phyloP scores from a whole-genome alignment of 2,888 invertebrate species.

The Unio delphinus region DNA sequence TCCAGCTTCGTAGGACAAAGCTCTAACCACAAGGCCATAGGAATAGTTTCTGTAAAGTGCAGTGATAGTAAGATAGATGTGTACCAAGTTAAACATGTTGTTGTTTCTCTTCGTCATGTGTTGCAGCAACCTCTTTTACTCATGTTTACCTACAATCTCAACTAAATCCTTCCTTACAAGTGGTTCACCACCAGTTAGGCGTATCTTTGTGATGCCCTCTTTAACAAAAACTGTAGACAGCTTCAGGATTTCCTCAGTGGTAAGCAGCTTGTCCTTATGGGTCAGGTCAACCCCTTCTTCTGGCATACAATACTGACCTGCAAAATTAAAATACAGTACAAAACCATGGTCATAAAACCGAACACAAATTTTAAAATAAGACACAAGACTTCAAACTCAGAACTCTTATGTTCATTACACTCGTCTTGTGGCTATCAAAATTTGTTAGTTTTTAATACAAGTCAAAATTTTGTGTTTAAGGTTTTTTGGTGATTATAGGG shows the following conservation, averaged over 20 bases:
- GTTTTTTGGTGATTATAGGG: too few relatives aligned
- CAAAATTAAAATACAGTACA: conserved; percentile 6
- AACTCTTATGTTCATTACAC: neutral
- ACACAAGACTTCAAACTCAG: neutral
- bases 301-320: conserved; percentile 99
- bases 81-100: too few relatives aligned
- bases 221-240: conserved; percentile 87
- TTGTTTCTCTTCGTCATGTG: too few relatives aligned
- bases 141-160: conserved; percentile 78
- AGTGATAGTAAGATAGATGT: too few relatives aligned
- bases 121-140: neutral
- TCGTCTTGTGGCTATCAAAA: neutral
- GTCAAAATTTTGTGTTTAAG: too few relatives aligned
- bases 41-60: too few relatives aligned
- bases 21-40: too few relatives aligned
- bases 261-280: conserved; percentile 82
- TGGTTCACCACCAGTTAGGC: conserved; percentile 98
- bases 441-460: too few relatives aligned
- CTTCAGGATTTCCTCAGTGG: conserved; percentile 85
- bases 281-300: conserved; percentile 91
- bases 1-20: too few relatives aligned
- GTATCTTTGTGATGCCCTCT: conserved; percentile 91
- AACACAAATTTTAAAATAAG: neutral
- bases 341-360: neutral
- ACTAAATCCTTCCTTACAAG: conserved; percentile 90